Evolutionary conservation across 2,113 vertebrate genomes (phyloP), one percentile per base, ranked within the genome.

Genomic region (Pelecanus crispus): DNA sequence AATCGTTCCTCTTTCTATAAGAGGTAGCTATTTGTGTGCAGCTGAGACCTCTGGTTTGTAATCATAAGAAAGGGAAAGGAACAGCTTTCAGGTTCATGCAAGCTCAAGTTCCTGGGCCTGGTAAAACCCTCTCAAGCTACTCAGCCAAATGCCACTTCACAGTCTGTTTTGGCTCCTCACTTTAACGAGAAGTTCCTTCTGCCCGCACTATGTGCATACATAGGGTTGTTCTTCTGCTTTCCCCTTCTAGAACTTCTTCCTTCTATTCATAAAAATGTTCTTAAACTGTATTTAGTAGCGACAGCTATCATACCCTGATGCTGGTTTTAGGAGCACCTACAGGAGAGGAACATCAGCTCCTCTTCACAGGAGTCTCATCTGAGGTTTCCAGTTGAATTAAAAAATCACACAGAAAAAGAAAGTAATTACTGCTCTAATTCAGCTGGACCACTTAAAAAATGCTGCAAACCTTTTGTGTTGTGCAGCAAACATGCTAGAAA

Each of bases 131-230:
- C 18, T 22, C 2, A 12, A 29, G 14, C 36, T 14, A 1, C 21
- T 61, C 1, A 0, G 21, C 42, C 47, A 45, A 77, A 10, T 0
- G 1, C 7, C 6, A 3, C 16, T 67, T 47, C n/a, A 34, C 7
- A 8, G 4, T 55, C 62, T 9, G 1, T 61, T 86, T 83, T 66
- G 42, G 8, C 11, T 81, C 61, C 22, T 90, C 10, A 1, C 31
- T 53, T 1, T 21, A 21, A 17, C 13, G 5, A 42, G 55, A 34
- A 47, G 62, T 68, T 66, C 26, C 31, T 63, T 75, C 24, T 85
- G 42, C 17, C 16, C 21, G 26, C 28, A 2, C 34, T 24, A 3
- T 72, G 50, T 42, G 5, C 6, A 6, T 18, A 56, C 26, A 38
- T 82, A 13, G 5, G 1, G 2, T 56, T 11, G 8, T 28, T 74